Percentiles rank a stretch among this genome's conserved stretches.
These are phyloP conservation scores for Harpegnathos saltator DNA, from an alignment of 1,140 invertebrate genomes.

Conservation along the genomic window DNA sequence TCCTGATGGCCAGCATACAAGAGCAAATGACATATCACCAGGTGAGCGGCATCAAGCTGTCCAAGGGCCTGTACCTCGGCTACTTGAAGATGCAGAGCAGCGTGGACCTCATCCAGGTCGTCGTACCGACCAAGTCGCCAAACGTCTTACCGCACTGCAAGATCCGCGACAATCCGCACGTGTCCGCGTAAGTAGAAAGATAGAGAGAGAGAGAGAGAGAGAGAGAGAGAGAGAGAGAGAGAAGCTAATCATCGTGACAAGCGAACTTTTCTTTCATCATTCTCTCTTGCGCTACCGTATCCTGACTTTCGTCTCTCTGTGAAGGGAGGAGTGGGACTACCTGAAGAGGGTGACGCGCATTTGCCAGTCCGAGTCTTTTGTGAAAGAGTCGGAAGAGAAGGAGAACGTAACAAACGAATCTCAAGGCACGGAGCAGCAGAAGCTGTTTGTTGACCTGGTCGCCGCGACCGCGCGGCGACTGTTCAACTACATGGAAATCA, in stretches of 20 bases:
- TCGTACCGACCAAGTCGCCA: constrained; percentile 95
- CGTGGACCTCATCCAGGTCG: constrained; percentile 96
- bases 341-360: constrained; percentile 87
- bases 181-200: constrained; percentile 96
- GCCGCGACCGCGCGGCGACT: constrained; percentile 90
- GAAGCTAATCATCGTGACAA: too few species aligned
- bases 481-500: constrained; percentile 93
- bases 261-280: too few species aligned
- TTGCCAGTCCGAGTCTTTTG: constrained; percentile 73
- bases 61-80: constrained; percentile 95
- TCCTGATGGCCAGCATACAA: constrained; percentile 93
- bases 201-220: too few species aligned
- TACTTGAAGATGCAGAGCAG: constrained; percentile 98
- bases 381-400: constrained; percentile 82
- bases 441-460: constrained; percentile 91
- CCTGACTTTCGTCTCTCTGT: too few species aligned
- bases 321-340: constrained; percentile 96
- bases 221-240: too few species aligned
- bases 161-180: constrained; percentile 97
- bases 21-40: constrained; percentile 97
- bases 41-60: constrained; percentile 92
- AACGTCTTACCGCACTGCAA: constrained; percentile 97
- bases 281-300: constrained; percentile 1
- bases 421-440: constrained; percentile 90
- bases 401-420: constrained; percentile 85